Evolutionary conservation across 2,888 invertebrate species (phyloP), one percentile per base, ranked within the genome.

Genomic region (Folsomia candida): DNA sequence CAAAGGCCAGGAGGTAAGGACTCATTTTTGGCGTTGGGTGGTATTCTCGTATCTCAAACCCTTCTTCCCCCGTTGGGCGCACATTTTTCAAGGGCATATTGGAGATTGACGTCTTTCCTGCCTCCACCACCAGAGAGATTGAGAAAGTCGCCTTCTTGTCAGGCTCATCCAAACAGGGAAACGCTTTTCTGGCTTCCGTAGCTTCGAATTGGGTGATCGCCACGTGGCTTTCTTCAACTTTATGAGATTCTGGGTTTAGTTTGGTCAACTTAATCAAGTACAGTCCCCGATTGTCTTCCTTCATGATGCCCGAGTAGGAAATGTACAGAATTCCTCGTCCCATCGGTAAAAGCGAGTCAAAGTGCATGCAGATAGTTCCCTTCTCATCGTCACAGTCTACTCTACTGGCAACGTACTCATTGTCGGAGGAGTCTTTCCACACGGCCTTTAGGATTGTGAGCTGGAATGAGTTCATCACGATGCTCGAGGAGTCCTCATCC

Each of bases 161-260:
- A 20, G 64, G 64, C n/a, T 64, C 64, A 47, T 47, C 47, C 47
- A 9, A 47, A 47, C 47, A 47, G 11, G 74, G 74, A 64, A 67
- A 71, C 24, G 71, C 71, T 9, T 62, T 24, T 11, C 97, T 87
- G 2, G 97, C 97, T 85, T 92, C 92, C 2, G 92, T 93, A 0
- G 93, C 87, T 83, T 93, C 92, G 83, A 96, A 97, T 84, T 96
- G 95, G 65, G 96, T 96, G 72, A 93, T 93, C 47, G 92, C 94
- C 26, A 91, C 91, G 82, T 89, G 91, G 67, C 90, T 87, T 81
- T 91, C 91, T 78, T 91, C 90, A 11, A 93, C 94, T 47, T 47
- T 18, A 11, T 18, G 9, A 9, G 47, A 11, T 47, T 47, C 47
- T 11, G 47, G 18, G 64, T 86, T 84, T 25, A 89, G 81, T 54